phyloP scores from a whole-genome alignment of 2,113 vertebrate genomes.

The Pan troglodytes region NHGRI_mPanTro3-v2.1_pri NC_072398.2:138122501-138123000 shows the following conservation, averaged over 20 bases:
- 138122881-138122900: not conserved
- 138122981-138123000: not conserved
- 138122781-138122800: not conserved
- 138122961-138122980: not conserved
- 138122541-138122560: constrained; percentile 54
- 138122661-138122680: not conserved
- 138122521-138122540: constrained; percentile 30
- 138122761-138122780: not conserved
- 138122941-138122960: not conserved
- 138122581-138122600: constrained; percentile 12
- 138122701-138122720: not conserved
- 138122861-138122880: not conserved
- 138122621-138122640: constrained; percentile 21
- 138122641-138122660: not conserved
- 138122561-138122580: not conserved
- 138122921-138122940: not conserved
- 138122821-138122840: not conserved
- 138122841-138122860: not conserved
- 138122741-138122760: constrained; percentile 41
- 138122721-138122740: constrained; percentile 24
- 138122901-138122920: not conserved
- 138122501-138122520: not conserved
- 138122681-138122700: not conserved
- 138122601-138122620: not conserved
- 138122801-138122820: not conserved